Conservation (phyloP, 53 echinoderm and acorn worm species). For the Temnopleurus reevesii region DNA sequence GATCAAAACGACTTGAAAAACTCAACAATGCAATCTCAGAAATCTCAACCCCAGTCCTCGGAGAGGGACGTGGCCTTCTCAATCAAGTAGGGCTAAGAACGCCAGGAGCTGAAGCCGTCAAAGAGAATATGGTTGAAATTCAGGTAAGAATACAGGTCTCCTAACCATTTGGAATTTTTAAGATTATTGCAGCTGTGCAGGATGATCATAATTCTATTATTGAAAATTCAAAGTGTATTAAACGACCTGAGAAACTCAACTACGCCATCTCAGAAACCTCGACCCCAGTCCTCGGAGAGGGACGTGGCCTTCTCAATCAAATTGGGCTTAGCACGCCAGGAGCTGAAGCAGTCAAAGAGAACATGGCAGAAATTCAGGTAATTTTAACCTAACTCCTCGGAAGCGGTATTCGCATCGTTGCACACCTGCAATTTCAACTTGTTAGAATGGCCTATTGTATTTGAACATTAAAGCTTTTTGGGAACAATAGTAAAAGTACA, state of each 20-base stretch:
- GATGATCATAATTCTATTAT: no score
- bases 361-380: conserved; percentile 84
- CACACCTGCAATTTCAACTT: no score
- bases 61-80: conserved; percentile 80
- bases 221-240: conserved; percentile 63
- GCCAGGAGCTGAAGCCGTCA: conserved; percentile 72
- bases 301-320: conserved; percentile 75
- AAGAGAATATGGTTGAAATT: conserved; percentile 72
- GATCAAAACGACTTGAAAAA: conserved; percentile 68
- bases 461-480: no score
- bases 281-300: conserved; percentile 82
- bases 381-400: no score
- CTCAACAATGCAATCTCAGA: conserved; percentile 86
- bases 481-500: no score
- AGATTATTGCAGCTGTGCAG: no score
- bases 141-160: no score
- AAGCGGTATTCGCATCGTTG: no score
- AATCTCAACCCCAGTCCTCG: conserved; percentile 82
- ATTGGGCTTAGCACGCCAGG: conserved; percentile 77
- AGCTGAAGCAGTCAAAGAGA: conserved; percentile 69
- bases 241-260: conserved; percentile 72
- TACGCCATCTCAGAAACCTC: conserved; percentile 88
- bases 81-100: conserved; percentile 75
- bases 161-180: no score
- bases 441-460: no score